A percentile compares a stretch with the other conserved stretches of the same genome.
phyloP scores from a whole-genome alignment of 2,113 vertebrate genomes.

The Dunckerocampus dactyliophorus region DNA sequence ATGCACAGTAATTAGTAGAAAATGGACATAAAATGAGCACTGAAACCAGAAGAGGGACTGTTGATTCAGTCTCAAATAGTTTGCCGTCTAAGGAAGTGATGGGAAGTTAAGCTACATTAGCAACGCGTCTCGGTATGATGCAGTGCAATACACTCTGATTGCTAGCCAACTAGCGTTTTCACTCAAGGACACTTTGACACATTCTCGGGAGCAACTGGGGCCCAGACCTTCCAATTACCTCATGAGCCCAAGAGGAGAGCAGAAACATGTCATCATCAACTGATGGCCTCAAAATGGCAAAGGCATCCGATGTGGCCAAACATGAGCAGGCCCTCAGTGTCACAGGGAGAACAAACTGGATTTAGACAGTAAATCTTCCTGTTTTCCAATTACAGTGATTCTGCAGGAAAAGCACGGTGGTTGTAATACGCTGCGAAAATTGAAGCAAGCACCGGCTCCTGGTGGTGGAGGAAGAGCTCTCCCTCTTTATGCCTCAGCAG shows the following conservation, averaged over 20 bases:
- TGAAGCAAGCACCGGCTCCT: not conserved
- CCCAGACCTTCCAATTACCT: not conserved
- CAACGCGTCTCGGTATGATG: conserved; percentile 7
- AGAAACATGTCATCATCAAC: not conserved
- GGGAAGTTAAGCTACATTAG: too few relatives aligned
- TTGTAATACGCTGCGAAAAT: not conserved
- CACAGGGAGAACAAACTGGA: not conserved
- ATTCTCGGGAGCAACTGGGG: not conserved
- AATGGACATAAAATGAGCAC: too few relatives aligned
- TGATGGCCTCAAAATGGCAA: not conserved
- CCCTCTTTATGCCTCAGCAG: not conserved
- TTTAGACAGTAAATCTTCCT: not conserved
- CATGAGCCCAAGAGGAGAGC: not conserved
- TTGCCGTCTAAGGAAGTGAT: conserved; percentile 7
- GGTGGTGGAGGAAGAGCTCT: not conserved
- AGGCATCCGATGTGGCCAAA: not conserved
- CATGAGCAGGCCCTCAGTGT: not conserved
- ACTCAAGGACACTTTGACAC: not conserved
- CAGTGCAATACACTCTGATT: not conserved
- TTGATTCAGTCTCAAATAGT: too few relatives aligned
- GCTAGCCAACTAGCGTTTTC: not conserved
- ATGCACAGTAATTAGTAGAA: too few relatives aligned
- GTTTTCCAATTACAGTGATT: not conserved
- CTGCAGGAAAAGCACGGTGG: not conserved
- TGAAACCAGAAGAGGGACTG: too few relatives aligned